Evolutionary conservation across 2,888 invertebrate genomes (phyloP), one percentile per base, ranked within the genome.

Genomic region (Andrena bucephala): DNA sequence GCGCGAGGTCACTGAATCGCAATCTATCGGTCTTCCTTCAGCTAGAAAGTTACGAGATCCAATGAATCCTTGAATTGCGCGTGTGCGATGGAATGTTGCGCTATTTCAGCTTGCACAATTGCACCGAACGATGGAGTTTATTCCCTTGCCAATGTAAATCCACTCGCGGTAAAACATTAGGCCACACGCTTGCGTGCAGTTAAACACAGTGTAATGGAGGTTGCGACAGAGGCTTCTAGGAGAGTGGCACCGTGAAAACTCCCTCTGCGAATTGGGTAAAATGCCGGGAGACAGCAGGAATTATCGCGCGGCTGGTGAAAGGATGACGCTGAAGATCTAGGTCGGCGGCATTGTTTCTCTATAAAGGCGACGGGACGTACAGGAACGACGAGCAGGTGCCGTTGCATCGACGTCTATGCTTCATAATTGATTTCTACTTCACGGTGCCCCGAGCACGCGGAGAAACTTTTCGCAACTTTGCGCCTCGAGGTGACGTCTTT

Each of bases 271-370:
- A n/a, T 1, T 52, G 7, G 52, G 36, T 57, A 57, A 42, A 57
- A 3, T 27, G n/a, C 36, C 7, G 24, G 20, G 48, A 70, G 71
- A 63, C 50, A 31, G 69, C 24, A 24, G 10, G 66, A 70, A 52
- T 67, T 31, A 59, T 67, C 27, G 16, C 13, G 5, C 24, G 27
- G 8, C n/a, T 16, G 78, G 83, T 83, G 84, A 84, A 84, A 84
- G 79, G 75, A 78, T 60, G 48, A 69, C 27, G 60, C 62, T 48
- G n/a, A 68, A 69, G 72, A 83, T 84, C 75, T 84, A 69, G 84
- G 84, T 79, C 79, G 60, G 16, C 57, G 68, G n/a, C 74, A 59
- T 48, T 71, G 20, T 66, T 77, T 57, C 71, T 24, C 48, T 52
- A 73, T 54, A 20, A 72, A 71, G 31, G 48, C 62, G 27, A 42